phyloP scores from a whole-genome alignment of 2,113 vertebrate species.

The Eurystomus gularis region DNA sequence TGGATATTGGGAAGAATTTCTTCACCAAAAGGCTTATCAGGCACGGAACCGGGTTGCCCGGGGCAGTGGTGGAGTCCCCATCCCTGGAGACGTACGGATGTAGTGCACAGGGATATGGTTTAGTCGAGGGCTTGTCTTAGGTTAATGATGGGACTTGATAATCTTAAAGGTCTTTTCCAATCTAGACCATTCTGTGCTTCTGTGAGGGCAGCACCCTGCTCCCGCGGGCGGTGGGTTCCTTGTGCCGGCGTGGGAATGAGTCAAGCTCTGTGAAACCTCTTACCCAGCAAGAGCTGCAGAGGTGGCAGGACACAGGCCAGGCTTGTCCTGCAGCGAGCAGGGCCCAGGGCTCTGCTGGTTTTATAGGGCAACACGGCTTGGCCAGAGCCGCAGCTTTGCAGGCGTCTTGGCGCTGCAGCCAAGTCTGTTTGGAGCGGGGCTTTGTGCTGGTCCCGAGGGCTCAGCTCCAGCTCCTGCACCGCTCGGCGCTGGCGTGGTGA shows the following conservation, averaged over 20 bases:
- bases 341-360: neutral
- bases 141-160: too few relatives aligned
- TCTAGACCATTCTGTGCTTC: too few relatives aligned
- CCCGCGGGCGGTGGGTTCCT: rapidly evolving
- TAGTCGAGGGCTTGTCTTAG: too few relatives aligned
- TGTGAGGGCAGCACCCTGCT: neutral
- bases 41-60: too few relatives aligned
- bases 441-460: neutral
- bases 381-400: neutral
- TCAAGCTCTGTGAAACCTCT: neutral
- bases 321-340: rapidly evolving
- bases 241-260: rapidly evolving
- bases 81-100: too few relatives aligned
- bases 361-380: rapidly evolving
- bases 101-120: too few relatives aligned
- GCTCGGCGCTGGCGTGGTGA: neutral
- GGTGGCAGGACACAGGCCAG: neutral
- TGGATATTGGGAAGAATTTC: too few relatives aligned
- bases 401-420: neutral
- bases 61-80: too few relatives aligned
- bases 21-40: too few relatives aligned
- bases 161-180: too few relatives aligned
- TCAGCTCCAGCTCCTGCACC: neutral
- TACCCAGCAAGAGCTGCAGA: neutral
- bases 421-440: rapidly evolving